These are phyloP conservation scores for Patiria pectinifera DNA, from an alignment of 53 echinoderm and acorn worm genomes.

Conservation along the genomic window DNA sequence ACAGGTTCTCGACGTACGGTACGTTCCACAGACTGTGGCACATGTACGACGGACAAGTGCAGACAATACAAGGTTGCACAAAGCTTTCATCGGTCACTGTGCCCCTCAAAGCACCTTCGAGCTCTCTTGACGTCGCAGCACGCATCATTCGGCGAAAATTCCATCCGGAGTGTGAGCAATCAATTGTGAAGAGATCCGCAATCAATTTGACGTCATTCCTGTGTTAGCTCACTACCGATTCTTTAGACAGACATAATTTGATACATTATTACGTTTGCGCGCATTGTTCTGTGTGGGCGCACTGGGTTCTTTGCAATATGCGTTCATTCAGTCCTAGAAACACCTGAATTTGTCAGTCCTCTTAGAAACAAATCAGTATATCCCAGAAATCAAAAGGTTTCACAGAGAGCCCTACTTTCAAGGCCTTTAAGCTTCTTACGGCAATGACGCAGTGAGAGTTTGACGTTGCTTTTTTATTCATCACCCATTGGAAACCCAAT, in stretches of 20 bases:
- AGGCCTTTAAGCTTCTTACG: neutral
- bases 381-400: neutral
- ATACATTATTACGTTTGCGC: neutral
- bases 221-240: neutral
- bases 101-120: no score
- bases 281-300: slow-evolving; percentile 18
- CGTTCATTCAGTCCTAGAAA: neutral
- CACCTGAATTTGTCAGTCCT: neutral
- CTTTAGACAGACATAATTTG: neutral
- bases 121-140: neutral
- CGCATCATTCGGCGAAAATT: neutral
- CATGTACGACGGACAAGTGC: neutral
- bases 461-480: neutral
- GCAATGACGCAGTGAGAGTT: neutral
- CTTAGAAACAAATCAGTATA: neutral
- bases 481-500: neutral
- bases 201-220: slow-evolving; percentile 21
- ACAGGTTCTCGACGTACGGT: neutral
- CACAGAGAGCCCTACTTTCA: neutral
- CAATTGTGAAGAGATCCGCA: neutral
- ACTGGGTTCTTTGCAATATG: neutral
- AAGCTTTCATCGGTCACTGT: neutral
- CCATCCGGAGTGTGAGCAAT: neutral
- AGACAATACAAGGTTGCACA: neutral
- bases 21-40: no score